Evolutionary conservation across 2,888 invertebrate species (phyloP).

Genomic region (Hyposoter dolosus): DNA sequence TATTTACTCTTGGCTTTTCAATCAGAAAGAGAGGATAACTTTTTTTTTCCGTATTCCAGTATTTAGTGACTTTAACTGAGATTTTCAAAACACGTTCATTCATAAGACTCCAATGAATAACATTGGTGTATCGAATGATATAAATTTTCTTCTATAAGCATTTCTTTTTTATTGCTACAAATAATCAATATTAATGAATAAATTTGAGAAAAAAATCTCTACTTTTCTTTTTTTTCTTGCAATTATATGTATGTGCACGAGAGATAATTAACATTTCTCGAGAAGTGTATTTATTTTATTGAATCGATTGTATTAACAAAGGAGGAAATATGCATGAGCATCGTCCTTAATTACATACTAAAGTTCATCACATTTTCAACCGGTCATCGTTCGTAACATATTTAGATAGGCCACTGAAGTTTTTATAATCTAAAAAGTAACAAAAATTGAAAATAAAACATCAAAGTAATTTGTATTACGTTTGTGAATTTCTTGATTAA

Average conservation of each 20-base stretch:
- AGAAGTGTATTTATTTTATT: background rate
- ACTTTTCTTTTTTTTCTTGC: too few species aligned
- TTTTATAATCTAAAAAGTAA: conserved; percentile 72
- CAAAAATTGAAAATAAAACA: background rate
- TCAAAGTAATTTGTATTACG: background rate
- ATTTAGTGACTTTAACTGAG: background rate
- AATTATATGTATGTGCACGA: background rate
- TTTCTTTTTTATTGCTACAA: background rate
- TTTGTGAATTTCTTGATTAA: background rate
- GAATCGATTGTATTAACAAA: background rate
- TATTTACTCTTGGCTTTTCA: too few species aligned
- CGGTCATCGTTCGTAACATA: conserved; percentile 70
- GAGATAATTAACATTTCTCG: background rate
- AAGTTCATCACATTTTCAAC: conserved; percentile 30
- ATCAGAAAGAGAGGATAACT: background rate
- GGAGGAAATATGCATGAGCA: background rate
- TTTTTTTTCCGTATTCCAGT: background rate
- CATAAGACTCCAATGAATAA: background rate
- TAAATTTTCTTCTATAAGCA: background rate
- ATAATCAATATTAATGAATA: too few species aligned
- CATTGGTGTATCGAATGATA: background rate
- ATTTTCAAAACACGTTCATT: background rate
- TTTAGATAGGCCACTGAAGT: conserved; percentile 74
- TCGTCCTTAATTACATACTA: background rate
- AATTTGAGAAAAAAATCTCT: background rate